Conservation (phyloP, 2,797 vertebrate genomes). For the Champsocephalus esox region DNA sequence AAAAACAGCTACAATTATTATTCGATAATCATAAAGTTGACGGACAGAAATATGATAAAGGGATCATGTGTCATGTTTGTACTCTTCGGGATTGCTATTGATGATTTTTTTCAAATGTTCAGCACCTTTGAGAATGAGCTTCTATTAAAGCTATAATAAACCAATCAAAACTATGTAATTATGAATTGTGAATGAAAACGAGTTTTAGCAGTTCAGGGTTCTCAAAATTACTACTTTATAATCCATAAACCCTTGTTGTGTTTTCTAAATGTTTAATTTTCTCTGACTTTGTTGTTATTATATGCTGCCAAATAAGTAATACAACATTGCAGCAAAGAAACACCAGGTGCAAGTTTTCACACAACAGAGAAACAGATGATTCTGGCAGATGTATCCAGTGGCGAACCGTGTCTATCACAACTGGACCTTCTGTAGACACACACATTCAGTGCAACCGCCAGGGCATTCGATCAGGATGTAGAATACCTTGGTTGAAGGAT, state of each 20-base stretch:
- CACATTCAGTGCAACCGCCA: too few relatives aligned
- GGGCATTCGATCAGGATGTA: too few relatives aligned
- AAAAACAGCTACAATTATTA: background rate
- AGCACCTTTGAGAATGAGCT: background rate
- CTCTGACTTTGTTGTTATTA: background rate
- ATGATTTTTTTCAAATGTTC: background rate
- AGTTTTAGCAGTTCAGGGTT: background rate
- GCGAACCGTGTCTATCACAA: too few relatives aligned
- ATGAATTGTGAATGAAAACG: background rate
- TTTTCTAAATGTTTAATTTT: background rate
- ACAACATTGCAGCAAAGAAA: background rate
- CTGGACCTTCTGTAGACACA: too few relatives aligned
- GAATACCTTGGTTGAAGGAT: too few relatives aligned
- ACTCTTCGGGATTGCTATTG: background rate
- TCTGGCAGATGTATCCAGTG: background rate
- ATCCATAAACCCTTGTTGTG: background rate
- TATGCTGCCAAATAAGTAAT: background rate
- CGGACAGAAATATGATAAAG: rapidly evolving
- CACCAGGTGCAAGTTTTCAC: background rate
- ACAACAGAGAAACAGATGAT: background rate
- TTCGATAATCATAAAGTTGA: background rate
- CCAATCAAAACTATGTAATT: background rate
- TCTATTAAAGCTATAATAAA: background rate
- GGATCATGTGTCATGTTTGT: background rate
- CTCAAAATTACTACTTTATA: background rate